Base-by-base conservation (phyloP, 2,888 invertebrate species). In the Dasysyrphus tricinctus region DNA sequence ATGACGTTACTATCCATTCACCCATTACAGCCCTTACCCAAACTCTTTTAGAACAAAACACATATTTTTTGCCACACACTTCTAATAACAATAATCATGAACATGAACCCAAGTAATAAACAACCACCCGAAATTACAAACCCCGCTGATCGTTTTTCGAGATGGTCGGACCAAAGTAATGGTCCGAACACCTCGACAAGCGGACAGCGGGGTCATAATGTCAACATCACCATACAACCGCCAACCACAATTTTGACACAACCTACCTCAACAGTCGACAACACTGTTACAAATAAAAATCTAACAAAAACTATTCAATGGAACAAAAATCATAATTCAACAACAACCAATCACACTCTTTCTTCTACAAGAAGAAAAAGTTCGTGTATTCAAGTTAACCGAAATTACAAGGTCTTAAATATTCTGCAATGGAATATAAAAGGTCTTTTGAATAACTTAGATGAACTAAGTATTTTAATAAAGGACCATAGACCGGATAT, bases 381-480 rank as follows among this genome's bases (percentile, higher is more conserved):
- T 3, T 16, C 47, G 47, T 47, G 47, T 16, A 47, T 9, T 47
- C 47, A 47, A 47, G 9, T 16, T 9, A 16, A 47, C 16, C 47
- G 9, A 8, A 47, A 47, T 16, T 5, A n/a, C 39, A 16, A 47
- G 16, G 47, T 47, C 2, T 8, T 79, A 8, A 73, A 63, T 49
- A 65, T 79, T 56, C 56, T 83, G 5, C 83, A 83, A 59, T 79
- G 75, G 79, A 79, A 79, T 49, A 70, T 75, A 0, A 69, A 75
- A 63, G 75, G 75, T 5, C 63, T 67, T 49, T 5, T 51, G 7
- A 78, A 69, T 44, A 78, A 79, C 37, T 79, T 61, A 5, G 54
- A 61, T 12, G 80, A 84, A 49, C 32, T 84, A 12, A 54, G 65
- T 14, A 16, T 65, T 3, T 16, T 84, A 7, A 72, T 80, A 34